Percentiles rank a stretch among this genome's conserved stretches.
Evolutionary conservation across 2,113 vertebrate genomes (phyloP).

Genomic region (Oophaga pumilio): DNA sequence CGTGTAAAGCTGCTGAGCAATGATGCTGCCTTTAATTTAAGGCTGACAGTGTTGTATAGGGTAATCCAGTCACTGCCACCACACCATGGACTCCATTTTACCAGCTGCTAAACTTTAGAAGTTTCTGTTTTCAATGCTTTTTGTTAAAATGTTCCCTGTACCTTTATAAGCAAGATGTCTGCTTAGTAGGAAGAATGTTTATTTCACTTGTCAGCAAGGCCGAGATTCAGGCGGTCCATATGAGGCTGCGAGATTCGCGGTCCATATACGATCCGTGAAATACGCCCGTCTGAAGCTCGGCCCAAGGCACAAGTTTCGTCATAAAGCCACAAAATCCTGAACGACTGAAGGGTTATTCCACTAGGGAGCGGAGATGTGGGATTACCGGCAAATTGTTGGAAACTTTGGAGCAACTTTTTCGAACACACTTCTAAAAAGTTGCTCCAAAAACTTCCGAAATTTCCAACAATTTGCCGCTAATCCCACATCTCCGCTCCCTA

Average conservation of each 20-base stretch:
- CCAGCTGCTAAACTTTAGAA: slow-evolving; percentile 68
- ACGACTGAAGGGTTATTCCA: no score
- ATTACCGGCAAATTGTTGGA: neutral
- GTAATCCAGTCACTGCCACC: slow-evolving; percentile 69
- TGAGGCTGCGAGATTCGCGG: no score
- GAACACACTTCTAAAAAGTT: no score
- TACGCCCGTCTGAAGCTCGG: no score
- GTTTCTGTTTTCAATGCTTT: neutral
- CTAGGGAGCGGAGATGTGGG: neutral
- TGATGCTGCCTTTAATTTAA: slow-evolving; percentile 75
- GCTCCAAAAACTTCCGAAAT: neutral
- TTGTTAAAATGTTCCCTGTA: neutral
- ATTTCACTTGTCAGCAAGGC: neutral
- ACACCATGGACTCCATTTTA: slow-evolving; percentile 64
- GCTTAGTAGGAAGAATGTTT: neutral
- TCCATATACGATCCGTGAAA: no score
- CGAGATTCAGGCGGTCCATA: no score
- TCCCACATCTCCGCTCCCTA: neutral
- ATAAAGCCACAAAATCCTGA: no score
- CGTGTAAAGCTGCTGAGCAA: slow-evolving; percentile 73
- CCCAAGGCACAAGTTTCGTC: no score
- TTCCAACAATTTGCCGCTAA: neutral
- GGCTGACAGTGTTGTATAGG: slow-evolving; percentile 70
- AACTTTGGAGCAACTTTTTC: neutral
- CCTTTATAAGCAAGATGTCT: no score